Conservation (phyloP, 2,797 vertebrate genomes). For the Crocodylus rhombifer region DNA sequence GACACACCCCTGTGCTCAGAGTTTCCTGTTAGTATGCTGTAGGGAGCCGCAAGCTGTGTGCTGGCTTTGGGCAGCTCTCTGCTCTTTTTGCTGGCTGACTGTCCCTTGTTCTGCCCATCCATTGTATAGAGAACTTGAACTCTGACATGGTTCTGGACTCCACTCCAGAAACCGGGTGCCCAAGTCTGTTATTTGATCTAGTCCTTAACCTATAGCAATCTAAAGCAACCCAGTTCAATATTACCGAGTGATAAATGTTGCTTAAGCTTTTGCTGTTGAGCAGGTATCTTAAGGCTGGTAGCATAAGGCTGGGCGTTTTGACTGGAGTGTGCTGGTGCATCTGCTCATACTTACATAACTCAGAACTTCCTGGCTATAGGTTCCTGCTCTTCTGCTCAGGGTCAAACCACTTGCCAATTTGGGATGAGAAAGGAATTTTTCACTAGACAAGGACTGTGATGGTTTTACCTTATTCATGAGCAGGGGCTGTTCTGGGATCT, state of each 20-base stretch:
- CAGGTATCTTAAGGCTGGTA: background rate
- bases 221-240: background rate
- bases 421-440: no score
- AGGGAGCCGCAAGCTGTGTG: accelerated
- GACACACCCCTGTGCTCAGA: background rate
- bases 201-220: background rate
- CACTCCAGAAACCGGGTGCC: background rate
- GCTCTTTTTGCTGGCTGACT: background rate
- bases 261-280: background rate
- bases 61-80: background rate
- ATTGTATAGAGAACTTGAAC: background rate
- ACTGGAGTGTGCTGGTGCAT: no score
- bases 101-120: background rate
- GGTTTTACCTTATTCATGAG: no score
- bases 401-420: no score
- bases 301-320: no score
- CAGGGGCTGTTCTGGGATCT: no score
- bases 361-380: no score
- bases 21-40: background rate
- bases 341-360: no score
- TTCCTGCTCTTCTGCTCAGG: no score
- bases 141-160: background rate
- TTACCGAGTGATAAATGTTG: background rate
- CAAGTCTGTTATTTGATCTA: background rate
- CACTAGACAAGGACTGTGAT: no score